Percentiles rank a stretch among this genome's conserved stretches.
phyloP scores from a whole-genome alignment of 2,113 vertebrate genomes.

The Vulpes vulpes region DNA sequence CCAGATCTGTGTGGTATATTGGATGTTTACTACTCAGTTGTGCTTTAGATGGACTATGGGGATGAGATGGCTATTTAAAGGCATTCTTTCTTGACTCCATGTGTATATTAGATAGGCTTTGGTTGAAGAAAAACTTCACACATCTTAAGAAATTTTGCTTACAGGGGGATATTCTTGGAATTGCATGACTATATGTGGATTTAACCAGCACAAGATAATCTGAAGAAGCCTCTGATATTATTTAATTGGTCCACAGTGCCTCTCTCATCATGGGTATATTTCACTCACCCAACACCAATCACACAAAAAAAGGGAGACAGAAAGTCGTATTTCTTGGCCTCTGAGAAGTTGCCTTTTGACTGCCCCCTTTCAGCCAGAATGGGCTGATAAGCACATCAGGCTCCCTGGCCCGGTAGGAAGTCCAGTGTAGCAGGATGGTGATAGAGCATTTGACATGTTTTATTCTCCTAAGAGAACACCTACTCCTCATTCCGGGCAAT shows the following conservation, averaged over 20 bases:
- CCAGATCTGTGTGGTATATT: neutral
- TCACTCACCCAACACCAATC: no score
- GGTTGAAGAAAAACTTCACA: neutral
- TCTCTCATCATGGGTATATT: neutral
- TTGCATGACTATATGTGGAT: no score
- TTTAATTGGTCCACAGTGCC: neutral
- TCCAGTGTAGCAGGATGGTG: neutral
- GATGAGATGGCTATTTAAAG: neutral
- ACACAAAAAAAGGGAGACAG: neutral
- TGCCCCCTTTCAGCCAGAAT: neutral
- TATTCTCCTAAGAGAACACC: neutral
- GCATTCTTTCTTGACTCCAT: neutral
- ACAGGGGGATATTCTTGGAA: neutral
- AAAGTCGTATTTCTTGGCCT: neutral
- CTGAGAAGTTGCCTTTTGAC: neutral
- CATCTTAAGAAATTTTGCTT: neutral
- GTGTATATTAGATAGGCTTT: neutral
- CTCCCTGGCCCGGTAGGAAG: conserved; percentile 33
- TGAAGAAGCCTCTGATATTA: neutral
- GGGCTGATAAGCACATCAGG: neutral
- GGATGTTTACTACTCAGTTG: neutral
- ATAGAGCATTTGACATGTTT: neutral
- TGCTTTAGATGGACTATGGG: neutral
- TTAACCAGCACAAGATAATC: neutral
- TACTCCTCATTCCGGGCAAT: neutral